Evolutionary conservation across 2,888 invertebrate species (phyloP), one percentile per base, ranked within the genome.

Genomic region (Drosophila subquinaria): DNA sequence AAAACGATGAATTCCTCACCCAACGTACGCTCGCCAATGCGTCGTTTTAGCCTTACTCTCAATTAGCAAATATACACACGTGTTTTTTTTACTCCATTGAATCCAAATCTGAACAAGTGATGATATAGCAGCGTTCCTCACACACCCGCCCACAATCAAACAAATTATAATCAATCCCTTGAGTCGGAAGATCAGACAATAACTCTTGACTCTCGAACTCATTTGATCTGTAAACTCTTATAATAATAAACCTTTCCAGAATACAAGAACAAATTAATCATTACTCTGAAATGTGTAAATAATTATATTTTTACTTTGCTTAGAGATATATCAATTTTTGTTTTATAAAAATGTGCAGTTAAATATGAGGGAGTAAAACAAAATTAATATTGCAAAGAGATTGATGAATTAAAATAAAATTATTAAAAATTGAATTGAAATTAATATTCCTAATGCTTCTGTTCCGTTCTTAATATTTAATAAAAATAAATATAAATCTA

Each of bases 11-110:
- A 33, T n/a, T 6, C 15, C 4, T 17, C 50, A 1, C 17, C 33
- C 2, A 40, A 17, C 11, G 17, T 20, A n/a, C 33, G 20, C 8
- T 40, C 40, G 0, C 40, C 70, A 23, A 13, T 43, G 36, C 50
- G 35, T 0, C 70, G 51, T 35, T 63, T 43, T 6, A 57, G 38
- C n/a, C 53, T 53, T 42, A 42, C 52, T 35, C 15, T 48, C 4
- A 48, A 38, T 8, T 55, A 60, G 36, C 4, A 53, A 38, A 6
- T 51, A 1, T 13, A 20, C 11, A 15, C 2, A 9, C n/a, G 20
- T 30, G 30, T 8, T 30, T 27, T 27, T 23, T 27, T 9, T 17
- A 33, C n/a, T 43, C 9, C 2, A 11, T 30, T 9, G 3, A 53
- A 43, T 38, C 40, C 4, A 55, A 67, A 23, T 40, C 36, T 23